A percentile compares a stretch with the other conserved stretches of the same genome.
phyloP scores from a whole-genome alignment of 2,113 vertebrate species.

The Pseudois nayaur region DNA sequence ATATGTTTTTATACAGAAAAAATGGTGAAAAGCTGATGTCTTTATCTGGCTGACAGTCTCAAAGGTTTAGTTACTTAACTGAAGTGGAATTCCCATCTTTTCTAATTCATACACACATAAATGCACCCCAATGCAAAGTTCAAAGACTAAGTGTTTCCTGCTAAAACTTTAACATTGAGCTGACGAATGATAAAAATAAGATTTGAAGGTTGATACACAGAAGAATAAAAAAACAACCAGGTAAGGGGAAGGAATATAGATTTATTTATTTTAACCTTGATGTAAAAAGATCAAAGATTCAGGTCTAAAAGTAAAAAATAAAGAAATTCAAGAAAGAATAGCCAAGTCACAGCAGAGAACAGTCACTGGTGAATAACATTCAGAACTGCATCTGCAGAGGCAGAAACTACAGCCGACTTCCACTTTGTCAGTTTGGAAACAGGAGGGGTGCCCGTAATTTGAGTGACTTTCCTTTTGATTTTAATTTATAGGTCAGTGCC shows the following conservation, averaged over 20 bases:
- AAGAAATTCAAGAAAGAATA: background rate
- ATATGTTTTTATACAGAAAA: background rate
- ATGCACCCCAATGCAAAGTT: background rate
- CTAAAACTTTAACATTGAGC: slow-evolving; percentile 2
- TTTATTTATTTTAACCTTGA: slow-evolving; percentile 66
- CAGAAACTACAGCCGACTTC: too few relatives aligned
- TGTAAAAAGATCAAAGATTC: background rate
- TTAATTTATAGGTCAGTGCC: background rate
- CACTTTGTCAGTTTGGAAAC: background rate
- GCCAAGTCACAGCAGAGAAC: background rate
- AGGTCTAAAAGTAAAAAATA: background rate
- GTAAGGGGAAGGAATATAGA: slow-evolving; percentile 59
- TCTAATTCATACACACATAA: accelerated
- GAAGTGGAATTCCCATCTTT: background rate
- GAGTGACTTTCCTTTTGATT: background rate
- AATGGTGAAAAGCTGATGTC: background rate
- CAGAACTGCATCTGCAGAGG: background rate
- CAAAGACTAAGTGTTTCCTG: background rate
- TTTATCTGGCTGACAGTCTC: background rate
- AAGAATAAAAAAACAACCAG: slow-evolving; percentile 30
- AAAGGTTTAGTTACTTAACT: background rate
- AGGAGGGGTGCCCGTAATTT: too few relatives aligned
- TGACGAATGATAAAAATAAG: slow-evolving; percentile 72
- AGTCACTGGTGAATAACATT: background rate
- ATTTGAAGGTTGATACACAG: slow-evolving; percentile 68